Evolutionary conservation across 1,140 invertebrate species (phyloP).

Genomic region (Zaprionus taronus): DNA sequence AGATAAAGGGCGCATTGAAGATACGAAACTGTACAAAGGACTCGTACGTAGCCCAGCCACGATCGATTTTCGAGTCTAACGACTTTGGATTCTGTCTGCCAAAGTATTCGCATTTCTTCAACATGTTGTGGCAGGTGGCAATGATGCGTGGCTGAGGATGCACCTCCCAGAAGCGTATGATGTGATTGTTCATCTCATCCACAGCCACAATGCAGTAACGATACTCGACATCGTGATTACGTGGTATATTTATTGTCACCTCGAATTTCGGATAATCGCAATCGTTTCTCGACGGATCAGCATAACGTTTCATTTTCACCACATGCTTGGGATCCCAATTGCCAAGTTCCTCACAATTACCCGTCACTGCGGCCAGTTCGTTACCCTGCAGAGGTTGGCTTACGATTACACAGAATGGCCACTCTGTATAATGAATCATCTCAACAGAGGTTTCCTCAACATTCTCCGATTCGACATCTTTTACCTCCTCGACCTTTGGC

Average conservation of each 20-base stretch:
- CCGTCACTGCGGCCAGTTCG: conserved; percentile 84
- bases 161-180: conserved; percentile 94
- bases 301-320: conserved; percentile 79
- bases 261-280: conserved; percentile 83
- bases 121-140: conserved; percentile 65
- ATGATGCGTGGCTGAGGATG: conserved; percentile 88
- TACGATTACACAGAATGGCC: conserved; percentile 60
- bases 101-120: conserved; percentile 86
- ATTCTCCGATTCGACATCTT: not conserved
- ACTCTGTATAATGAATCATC: conserved; percentile 43
- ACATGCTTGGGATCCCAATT: conserved; percentile 85
- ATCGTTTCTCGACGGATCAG: not conserved
- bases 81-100: conserved; percentile 86
- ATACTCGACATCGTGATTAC: conserved; percentile 89
- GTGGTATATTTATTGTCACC: conserved; percentile 86
- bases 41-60: conserved; percentile 94
- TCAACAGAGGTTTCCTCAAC: not conserved
- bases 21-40: conserved; percentile 94
- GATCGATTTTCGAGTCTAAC: conserved; percentile 87
- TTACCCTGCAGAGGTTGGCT: conserved; percentile 49
- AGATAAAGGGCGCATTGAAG: conserved; percentile 91
- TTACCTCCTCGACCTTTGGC: not conserved
- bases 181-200: conserved; percentile 85
- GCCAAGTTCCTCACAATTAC: conserved; percentile 84
- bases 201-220: conserved; percentile 90